Percentiles rank a stretch among this genome's conserved stretches.
Evolutionary conservation across 2,113 vertebrate genomes (phyloP).

Genomic region (Cyanocitta stelleri): DNA sequence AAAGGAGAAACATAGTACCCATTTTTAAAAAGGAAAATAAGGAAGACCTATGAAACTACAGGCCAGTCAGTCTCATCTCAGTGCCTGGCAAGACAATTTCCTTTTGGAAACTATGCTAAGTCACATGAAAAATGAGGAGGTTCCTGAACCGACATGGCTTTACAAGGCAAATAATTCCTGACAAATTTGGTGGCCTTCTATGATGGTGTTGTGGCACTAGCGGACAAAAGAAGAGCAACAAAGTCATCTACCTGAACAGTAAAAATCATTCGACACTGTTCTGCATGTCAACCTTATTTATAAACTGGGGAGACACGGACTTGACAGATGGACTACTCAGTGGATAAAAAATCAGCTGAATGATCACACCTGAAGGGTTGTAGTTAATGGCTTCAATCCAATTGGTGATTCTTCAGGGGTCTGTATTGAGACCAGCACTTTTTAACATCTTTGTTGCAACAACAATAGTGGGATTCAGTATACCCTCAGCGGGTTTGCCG

Average conservation of each 20-base stretch:
- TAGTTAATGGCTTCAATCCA: neutral
- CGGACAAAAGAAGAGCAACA: neutral
- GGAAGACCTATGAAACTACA: neutral
- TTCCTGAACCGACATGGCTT: neutral
- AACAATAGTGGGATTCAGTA: neutral
- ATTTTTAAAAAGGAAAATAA: neutral
- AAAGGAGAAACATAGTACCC: neutral
- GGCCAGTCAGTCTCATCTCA: neutral
- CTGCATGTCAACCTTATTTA: neutral
- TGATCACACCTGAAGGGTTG: neutral
- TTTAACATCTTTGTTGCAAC: neutral
- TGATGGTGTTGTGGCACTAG: neutral
- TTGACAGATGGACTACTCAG: neutral
- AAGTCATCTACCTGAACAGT: neutral
- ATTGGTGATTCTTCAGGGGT: neutral
- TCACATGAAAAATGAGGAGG: neutral
- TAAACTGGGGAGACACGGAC: neutral
- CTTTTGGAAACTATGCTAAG: neutral
- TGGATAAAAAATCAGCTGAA: neutral
- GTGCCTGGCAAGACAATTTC: neutral
- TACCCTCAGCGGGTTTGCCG: neutral
- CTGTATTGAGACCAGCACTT: neutral
- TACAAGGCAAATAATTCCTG: neutral
- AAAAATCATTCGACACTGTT: neutral
- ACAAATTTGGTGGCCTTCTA: neutral